Percentiles rank a stretch among this genome's conserved stretches.
These are phyloP conservation scores for Megaceryle torquata DNA, from an alignment of 2,113 vertebrate species.

Conservation along the genomic window DNA sequence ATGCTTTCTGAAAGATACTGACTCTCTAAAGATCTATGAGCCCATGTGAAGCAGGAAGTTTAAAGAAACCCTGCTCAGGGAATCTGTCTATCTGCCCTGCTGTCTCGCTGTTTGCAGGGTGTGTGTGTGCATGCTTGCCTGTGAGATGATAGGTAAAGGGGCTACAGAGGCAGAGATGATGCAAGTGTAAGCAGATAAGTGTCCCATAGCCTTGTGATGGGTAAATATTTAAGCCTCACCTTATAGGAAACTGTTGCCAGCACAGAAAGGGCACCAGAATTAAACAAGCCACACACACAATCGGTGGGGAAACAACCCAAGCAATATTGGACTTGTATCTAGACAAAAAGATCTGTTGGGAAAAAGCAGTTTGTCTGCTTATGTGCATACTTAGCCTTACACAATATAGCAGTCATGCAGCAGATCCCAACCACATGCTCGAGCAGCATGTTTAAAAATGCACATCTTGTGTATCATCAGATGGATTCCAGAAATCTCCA, in stretches of 20 bases:
- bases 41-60: constrained; percentile 15
- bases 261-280: not conserved
- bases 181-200: not conserved
- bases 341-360: not conserved
- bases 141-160: not conserved
- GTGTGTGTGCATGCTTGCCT: not conserved
- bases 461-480: not conserved
- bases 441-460: not conserved
- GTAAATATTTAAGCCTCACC: not conserved
- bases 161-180: not conserved
- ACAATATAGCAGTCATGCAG: not conserved
- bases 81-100: not conserved
- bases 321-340: not conserved
- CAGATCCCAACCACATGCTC: rapidly evolving
- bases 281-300: rapidly evolving
- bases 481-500: not conserved
- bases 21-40: constrained; percentile 59
- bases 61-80: constrained; percentile 15
- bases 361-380: not conserved
- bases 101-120: not conserved
- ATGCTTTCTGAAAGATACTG: constrained; percentile 74
- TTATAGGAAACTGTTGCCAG: not conserved
- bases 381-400: not conserved
- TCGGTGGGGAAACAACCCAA: not conserved
- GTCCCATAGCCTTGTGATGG: not conserved